Conservation (phyloP, 2,888 invertebrate species). For the Hirtodrosophila cameraria region DNA sequence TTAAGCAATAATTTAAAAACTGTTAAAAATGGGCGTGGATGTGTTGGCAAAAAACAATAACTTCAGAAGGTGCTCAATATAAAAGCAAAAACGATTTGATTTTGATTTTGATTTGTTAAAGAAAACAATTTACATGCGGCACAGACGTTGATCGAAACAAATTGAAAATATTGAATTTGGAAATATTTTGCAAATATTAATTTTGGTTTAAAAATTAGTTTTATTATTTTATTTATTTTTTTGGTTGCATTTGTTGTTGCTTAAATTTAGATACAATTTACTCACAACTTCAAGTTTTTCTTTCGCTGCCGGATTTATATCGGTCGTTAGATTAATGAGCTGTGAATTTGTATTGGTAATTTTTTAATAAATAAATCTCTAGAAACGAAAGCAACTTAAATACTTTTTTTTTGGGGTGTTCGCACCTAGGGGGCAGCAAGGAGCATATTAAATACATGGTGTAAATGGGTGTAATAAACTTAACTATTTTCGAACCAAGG, state of each 20-base stretch:
- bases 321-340: slow-evolving; percentile 77
- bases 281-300: slow-evolving; percentile 70
- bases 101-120: slow-evolving; percentile 4
- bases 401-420: slow-evolving; percentile 34
- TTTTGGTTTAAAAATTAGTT: slow-evolving; percentile 3
- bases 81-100: slow-evolving; percentile 23
- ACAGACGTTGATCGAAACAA: slow-evolving; percentile 42
- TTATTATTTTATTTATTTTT: slow-evolving; percentile 3
- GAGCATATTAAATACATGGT: slow-evolving; percentile 20
- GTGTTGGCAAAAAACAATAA: slow-evolving; percentile 16
- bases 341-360: slow-evolving; percentile 74
- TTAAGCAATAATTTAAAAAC: neutral
- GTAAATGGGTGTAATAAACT: slow-evolving; percentile 20
- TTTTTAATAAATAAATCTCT: slow-evolving; percentile 68
- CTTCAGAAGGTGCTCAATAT: slow-evolving; percentile 35
- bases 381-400: slow-evolving; percentile 61
- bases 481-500: slow-evolving; percentile 19
- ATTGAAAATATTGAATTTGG: slow-evolving; percentile 20
- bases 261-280: slow-evolving; percentile 71
- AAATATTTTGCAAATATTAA: slow-evolving; percentile 21
- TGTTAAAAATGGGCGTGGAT: slow-evolving; percentile 10
- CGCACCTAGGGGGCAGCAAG: slow-evolving; percentile 28
- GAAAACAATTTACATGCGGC: slow-evolving; percentile 38
- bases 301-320: slow-evolving; percentile 76
- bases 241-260: slow-evolving; percentile 55